Evolutionary conservation across 2,888 invertebrate species (phyloP), one percentile per base, ranked within the genome.

Genomic region (Hydriomena furcata): DNA sequence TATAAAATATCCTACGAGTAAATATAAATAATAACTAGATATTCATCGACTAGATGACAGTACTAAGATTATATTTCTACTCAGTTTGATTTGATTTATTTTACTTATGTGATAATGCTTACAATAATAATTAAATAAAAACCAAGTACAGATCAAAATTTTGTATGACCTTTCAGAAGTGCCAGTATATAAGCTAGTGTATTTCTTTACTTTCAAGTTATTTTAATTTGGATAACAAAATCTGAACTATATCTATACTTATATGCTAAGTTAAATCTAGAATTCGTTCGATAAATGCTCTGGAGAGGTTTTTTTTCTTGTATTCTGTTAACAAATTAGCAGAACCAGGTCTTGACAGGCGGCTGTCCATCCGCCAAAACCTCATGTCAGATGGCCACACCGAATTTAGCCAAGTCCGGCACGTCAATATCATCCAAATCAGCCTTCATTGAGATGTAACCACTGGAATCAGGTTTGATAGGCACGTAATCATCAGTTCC

Each of bases 341-440:
- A 91, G 56, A 91, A 91, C 91, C 91, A 91, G 10, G 91, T 91
- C 53, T 91, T 91, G 44, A 91, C 91, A 20, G 89, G 83, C 58
- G 81, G 83, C 32, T 71, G 61, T 1, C 83, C 83, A 17, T 71
- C 79, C 41, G 69, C 67, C 11, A 55, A 58, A 0, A 78, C 71
- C 71, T 88, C 83, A 56, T 91, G 90, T 89, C 91, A 89, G 60
- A 89, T 89, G 32, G 73, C 59, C 0, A 68, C 73, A 5, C 85
- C 85, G 38, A 79, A 86, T 54, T 84, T 87, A 0, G 79, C 71
- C 61, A 86, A 48, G 50, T 89, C 88, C 0, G 86, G 83, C 0
- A 84, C 87, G 38, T 76, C 76, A 7, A 86, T 84, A 50, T 85
- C 84, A 48, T 85, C 84, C 28, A 85, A 58, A 64, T 82, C 75